These are phyloP conservation scores for Leptocoma aspasia DNA, from an alignment of 2,113 vertebrate species.

Conservation along the genomic window DNA sequence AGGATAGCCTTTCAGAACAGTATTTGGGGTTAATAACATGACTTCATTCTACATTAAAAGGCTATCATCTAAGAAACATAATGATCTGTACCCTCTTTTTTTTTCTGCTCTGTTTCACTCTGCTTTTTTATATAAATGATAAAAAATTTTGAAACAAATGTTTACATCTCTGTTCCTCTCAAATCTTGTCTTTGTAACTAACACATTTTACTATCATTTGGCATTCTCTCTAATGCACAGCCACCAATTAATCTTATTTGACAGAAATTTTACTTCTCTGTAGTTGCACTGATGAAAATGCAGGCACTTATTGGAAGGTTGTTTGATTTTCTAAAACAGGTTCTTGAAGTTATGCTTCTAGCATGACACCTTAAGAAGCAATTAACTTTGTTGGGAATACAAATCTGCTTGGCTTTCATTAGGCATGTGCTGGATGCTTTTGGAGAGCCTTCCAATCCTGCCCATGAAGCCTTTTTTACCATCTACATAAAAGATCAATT, in stretches of 20 bases:
- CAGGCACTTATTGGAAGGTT: background rate
- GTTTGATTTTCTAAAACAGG: background rate
- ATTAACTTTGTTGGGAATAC: background rate
- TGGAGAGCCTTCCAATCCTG: background rate
- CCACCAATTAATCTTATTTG: background rate
- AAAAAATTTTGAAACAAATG: background rate
- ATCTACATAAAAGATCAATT: background rate
- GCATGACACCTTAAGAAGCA: background rate
- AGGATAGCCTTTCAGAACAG: conserved; percentile 74
- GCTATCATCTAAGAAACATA: conserved; percentile 7
- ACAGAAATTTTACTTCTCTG: background rate
- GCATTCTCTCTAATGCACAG: background rate
- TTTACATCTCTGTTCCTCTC: background rate
- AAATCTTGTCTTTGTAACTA: conserved; percentile 1
- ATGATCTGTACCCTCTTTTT: background rate
- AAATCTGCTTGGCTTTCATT: background rate
- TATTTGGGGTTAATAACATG: conserved; percentile 70
- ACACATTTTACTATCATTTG: background rate
- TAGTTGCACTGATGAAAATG: background rate
- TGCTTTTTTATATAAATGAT: background rate
- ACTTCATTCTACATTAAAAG: conserved; percentile 54
- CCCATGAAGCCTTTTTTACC: background rate
- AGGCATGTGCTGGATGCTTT: background rate
- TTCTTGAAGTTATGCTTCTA: background rate
- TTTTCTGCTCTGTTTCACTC: background rate